phyloP scores from a whole-genome alignment of 2,113 vertebrate species.

The Patagioenas fasciata region DNA sequence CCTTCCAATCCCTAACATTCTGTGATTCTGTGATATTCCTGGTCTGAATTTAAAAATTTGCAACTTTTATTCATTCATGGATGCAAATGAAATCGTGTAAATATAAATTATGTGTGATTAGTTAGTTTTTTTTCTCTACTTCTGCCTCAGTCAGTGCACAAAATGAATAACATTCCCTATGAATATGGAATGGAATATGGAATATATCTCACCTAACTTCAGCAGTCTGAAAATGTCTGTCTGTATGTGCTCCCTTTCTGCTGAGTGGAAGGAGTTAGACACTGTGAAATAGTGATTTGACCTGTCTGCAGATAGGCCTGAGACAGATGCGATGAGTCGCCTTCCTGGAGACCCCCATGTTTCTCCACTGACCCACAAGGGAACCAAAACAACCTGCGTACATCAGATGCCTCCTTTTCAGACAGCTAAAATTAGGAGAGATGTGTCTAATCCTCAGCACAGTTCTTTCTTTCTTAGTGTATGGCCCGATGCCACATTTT shows the following conservation, averaged over 20 bases:
- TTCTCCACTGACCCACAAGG: neutral
- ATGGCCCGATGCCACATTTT: neutral
- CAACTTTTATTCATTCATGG: neutral
- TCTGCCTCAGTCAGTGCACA: neutral
- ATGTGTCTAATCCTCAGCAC: neutral
- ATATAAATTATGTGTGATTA: neutral
- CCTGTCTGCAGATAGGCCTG: neutral
- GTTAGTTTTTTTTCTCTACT: neutral
- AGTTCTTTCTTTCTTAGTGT: neutral
- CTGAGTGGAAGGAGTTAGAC: neutral
- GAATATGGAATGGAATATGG: neutral
- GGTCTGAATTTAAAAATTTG: neutral
- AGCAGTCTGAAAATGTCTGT: neutral
- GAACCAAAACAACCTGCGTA: neutral
- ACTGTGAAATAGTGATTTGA: neutral
- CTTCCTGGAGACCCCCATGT: neutral
- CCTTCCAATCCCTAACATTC: too few relatives aligned
- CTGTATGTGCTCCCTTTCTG: neutral
- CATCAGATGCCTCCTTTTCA: neutral
- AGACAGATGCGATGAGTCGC: neutral
- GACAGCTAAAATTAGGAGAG: neutral
- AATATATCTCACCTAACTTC: neutral
- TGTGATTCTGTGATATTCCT: neutral
- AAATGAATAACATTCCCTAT: neutral
- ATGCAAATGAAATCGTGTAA: neutral